These are phyloP conservation scores for Cheilosia vernalis DNA, from an alignment of 2,888 invertebrate genomes.

Conservation along the genomic window DNA sequence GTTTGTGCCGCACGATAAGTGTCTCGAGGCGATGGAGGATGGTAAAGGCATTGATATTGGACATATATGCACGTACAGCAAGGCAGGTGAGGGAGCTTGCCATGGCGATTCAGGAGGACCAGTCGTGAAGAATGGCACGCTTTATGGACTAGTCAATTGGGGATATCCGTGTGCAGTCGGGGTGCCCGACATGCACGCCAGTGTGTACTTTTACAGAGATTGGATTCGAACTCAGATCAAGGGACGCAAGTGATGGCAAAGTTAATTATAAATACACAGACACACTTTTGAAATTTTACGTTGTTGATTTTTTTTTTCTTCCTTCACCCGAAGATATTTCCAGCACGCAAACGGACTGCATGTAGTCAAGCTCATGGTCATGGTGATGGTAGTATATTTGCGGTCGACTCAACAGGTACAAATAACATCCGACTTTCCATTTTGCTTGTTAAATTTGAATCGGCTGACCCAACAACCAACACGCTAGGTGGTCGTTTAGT, in stretches of 20 bases:
- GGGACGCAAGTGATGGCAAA: slow-evolving; percentile 40
- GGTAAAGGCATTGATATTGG: slow-evolving; percentile 85
- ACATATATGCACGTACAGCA: slow-evolving; percentile 86
- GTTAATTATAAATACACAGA: neutral
- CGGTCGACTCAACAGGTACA: no score
- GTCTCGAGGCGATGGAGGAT: slow-evolving; percentile 84
- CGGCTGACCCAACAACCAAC: no score
- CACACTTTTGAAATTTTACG: neutral
- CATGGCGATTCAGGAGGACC: slow-evolving; percentile 82
- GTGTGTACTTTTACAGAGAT: slow-evolving; percentile 80
- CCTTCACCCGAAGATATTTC: no score
- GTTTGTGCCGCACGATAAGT: slow-evolving; percentile 85
- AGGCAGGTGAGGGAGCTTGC: slow-evolving; percentile 85
- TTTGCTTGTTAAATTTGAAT: no score
- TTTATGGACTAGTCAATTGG: slow-evolving; percentile 82
- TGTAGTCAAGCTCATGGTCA: no score
- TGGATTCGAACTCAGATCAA: slow-evolving; percentile 80
- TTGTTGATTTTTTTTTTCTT: neutral
- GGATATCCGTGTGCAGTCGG: slow-evolving; percentile 81
- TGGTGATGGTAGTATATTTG: no score
- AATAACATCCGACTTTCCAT: no score
- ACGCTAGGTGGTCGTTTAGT: no score
- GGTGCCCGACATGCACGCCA: slow-evolving; percentile 81
- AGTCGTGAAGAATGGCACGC: slow-evolving; percentile 79
- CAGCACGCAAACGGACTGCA: no score